Evolutionary conservation across 92 coral and sea anemone species (phyloP).

Genomic region (Zoanthus sansibaricus): DNA sequence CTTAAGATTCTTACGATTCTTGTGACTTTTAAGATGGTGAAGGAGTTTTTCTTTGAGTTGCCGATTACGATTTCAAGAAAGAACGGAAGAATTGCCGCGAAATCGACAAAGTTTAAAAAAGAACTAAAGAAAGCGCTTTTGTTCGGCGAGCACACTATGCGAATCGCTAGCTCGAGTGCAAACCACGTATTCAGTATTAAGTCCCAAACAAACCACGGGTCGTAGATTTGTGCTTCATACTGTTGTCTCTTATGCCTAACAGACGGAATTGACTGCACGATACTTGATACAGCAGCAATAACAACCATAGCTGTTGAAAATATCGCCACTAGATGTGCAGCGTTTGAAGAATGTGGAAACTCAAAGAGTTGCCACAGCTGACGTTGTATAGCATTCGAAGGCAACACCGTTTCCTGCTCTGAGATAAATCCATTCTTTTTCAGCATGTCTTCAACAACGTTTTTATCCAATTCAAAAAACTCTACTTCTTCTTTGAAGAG

Average conservation of each 20-base stretch:
- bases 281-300: conserved; percentile 35
- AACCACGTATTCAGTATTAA: conserved; percentile 15
- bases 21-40: conserved; percentile 38
- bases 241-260: neutral
- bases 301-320: conserved; percentile 42
- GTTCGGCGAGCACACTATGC: conserved; percentile 50
- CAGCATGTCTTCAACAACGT: neutral
- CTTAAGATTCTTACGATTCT: conserved; percentile 52
- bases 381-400: conserved; percentile 42
- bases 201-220: conserved; percentile 40
- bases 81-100: conserved; percentile 42
- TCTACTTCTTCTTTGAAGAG: conserved; percentile 33
- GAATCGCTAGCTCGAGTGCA: conserved; percentile 42
- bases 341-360: conserved; percentile 50
- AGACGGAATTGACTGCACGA: conserved; percentile 29
- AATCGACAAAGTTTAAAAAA: conserved; percentile 55
- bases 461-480: conserved; percentile 12
- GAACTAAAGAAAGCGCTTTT: conserved; percentile 50
- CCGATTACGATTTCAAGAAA: conserved; percentile 4
- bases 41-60: neutral
- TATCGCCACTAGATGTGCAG: conserved; percentile 45
- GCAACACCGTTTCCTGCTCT: conserved; percentile 43
- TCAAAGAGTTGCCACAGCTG: conserved; percentile 54
- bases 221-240: neutral
- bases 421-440: conserved; percentile 13